A percentile compares a stretch with the other conserved stretches of the same genome.
Evolutionary conservation across 2,113 vertebrate species (phyloP).

Genomic region (Neotoma lepida): DNA sequence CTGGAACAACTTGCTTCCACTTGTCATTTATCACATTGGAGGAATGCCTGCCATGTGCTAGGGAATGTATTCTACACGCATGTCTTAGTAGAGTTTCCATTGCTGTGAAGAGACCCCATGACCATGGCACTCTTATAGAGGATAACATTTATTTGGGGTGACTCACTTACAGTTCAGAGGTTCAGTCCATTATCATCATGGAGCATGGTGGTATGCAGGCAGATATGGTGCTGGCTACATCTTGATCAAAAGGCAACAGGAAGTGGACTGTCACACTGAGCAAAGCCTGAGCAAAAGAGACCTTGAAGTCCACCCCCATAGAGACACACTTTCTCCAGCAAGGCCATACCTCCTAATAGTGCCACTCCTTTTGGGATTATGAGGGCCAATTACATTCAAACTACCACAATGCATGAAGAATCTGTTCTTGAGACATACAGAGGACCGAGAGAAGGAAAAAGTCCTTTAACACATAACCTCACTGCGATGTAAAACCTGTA

Average conservation of each 20-base stretch:
- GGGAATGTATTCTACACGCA: background rate
- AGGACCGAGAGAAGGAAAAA: background rate
- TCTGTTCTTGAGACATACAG: background rate
- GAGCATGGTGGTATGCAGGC: background rate
- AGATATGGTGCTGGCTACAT: background rate
- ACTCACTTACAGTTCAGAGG: too few species aligned
- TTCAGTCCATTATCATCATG: background rate
- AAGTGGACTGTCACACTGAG: background rate
- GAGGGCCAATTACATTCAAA: background rate
- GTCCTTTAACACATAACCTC: background rate
- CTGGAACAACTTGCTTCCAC: background rate
- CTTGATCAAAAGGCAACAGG: background rate
- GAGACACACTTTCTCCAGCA: background rate
- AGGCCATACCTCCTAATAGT: background rate
- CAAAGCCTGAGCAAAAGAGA: background rate
- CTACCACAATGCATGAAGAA: background rate
- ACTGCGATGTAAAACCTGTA: background rate
- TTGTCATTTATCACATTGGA: background rate
- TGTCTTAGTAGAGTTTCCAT: too few species aligned
- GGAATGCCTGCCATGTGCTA: background rate
- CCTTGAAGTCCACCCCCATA: background rate
- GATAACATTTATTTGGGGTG: too few species aligned
- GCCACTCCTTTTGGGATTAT: background rate
- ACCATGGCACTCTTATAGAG: too few species aligned
- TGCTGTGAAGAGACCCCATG: too few species aligned